These are phyloP conservation scores for Troglohyphantes excavatus DNA, from an alignment of 2,888 invertebrate genomes.

Conservation along the genomic window DNA sequence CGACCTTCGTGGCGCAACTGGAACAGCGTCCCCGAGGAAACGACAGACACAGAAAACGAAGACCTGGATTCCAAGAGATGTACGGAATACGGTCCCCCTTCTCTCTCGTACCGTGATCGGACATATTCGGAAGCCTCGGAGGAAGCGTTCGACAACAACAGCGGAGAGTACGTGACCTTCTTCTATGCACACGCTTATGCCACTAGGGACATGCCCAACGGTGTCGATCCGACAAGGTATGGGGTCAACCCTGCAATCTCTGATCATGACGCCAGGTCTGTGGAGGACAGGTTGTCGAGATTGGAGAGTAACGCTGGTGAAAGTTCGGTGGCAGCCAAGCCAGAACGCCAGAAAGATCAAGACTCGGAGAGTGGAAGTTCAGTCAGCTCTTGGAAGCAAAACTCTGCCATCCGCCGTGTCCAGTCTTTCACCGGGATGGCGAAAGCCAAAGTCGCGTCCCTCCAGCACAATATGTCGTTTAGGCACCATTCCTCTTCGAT, in stretches of 20 bases:
- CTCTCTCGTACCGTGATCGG: slow-evolving; percentile 56
- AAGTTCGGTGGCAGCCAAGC: background rate
- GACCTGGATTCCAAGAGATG: slow-evolving; percentile 78
- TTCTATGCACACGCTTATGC: slow-evolving; percentile 79
- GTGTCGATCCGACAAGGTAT: background rate
- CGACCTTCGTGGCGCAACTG: slow-evolving; percentile 70
- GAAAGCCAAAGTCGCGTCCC: slow-evolving; percentile 77
- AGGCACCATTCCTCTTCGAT: slow-evolving; percentile 56
- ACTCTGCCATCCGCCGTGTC: slow-evolving; percentile 80
- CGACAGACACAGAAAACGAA: slow-evolving; percentile 81
- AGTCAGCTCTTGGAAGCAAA: slow-evolving; percentile 70
- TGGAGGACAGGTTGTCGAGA: slow-evolving; percentile 26
- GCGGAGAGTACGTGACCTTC: slow-evolving; percentile 80
- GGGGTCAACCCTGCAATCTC: background rate
- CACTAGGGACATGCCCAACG: slow-evolving; percentile 59
- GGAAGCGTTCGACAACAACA: slow-evolving; percentile 68
- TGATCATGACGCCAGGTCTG: background rate
- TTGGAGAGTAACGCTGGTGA: slow-evolving; percentile 13
- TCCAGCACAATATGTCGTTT: slow-evolving; percentile 79
- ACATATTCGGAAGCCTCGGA: slow-evolving; percentile 66
- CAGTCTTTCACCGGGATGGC: slow-evolving; percentile 81
- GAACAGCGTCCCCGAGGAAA: slow-evolving; percentile 80
- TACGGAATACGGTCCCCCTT: slow-evolving; percentile 66
- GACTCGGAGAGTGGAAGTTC: slow-evolving; percentile 73
- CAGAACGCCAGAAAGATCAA: slow-evolving; percentile 47